A percentile compares a stretch with the other conserved stretches of the same genome.
phyloP scores from a whole-genome alignment of 1,140 invertebrate species.

The Zaprionus taronus region DNA sequence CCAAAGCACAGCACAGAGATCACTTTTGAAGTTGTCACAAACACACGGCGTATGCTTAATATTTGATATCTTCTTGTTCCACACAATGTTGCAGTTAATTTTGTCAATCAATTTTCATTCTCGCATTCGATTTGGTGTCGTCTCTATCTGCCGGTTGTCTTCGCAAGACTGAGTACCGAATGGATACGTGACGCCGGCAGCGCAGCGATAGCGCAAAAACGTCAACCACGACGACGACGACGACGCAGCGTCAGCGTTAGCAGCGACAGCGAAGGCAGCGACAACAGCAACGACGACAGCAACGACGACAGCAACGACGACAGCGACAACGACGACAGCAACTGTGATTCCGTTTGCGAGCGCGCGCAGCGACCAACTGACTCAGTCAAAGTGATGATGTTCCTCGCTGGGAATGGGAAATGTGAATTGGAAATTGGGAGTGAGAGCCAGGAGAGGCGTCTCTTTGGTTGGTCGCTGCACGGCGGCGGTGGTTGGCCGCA shows the following conservation, averaged over 20 bases:
- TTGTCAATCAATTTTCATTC: conserved; percentile 28
- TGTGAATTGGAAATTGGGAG: conserved; percentile 36
- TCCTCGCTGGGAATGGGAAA: conserved; percentile 30
- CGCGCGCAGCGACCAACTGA: conserved; percentile 65
- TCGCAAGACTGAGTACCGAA: conserved; percentile 75
- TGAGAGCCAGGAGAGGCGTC: conserved; percentile 34
- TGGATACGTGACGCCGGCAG: conserved; percentile 68
- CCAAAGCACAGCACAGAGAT: not conserved
- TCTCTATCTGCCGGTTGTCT: conserved; percentile 84
- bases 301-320: not conserved
- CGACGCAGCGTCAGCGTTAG: conserved; percentile 13
- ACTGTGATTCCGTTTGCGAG: conserved; percentile 67
- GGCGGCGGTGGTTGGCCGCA: conserved; percentile 47
- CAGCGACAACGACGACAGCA: conserved; percentile 30
- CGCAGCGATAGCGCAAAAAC: conserved; percentile 66
- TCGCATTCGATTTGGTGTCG: conserved; percentile 54
- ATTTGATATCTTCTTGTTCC: not conserved
- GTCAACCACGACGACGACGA: conserved; percentile 31
- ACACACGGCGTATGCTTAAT: conserved; percentile 39
- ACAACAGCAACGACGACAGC: conserved; percentile 9
- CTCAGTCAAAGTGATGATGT: conserved; percentile 66
- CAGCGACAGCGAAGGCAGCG: conserved; percentile 6
- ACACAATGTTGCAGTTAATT: not conserved
- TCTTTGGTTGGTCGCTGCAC: conserved; percentile 61
- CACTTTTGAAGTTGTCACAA: conserved; percentile 18